These are phyloP conservation scores for Stichopus horrens DNA, from an alignment of 53 echinoderm and acorn worm species.

Conservation along the genomic window DNA sequence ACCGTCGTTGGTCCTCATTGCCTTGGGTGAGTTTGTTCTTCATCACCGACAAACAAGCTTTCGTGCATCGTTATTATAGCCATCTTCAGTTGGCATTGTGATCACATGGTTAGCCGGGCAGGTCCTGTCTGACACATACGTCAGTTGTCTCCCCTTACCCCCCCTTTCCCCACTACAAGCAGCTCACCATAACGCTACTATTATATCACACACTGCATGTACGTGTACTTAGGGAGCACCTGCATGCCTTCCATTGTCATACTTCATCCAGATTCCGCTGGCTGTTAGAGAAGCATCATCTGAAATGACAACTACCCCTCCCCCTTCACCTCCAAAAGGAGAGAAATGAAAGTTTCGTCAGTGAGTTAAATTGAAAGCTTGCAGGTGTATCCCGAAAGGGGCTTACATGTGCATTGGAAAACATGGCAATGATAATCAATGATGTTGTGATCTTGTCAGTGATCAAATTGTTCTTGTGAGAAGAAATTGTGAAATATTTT, in stretches of 20 bases:
- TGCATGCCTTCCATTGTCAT: constrained; percentile 14
- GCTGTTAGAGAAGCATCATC: background rate
- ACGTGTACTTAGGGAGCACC: constrained; percentile 18
- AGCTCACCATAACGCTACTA: background rate
- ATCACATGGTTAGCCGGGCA: too few species aligned
- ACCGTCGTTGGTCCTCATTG: background rate
- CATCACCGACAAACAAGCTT: constrained; percentile 2
- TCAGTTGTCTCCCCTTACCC: background rate
- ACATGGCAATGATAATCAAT: too few species aligned
- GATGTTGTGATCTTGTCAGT: too few species aligned
- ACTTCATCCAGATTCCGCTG: background rate
- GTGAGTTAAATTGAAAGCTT: background rate
- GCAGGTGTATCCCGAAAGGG: background rate
- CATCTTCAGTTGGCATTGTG: too few species aligned
- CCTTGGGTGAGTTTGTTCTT: background rate
- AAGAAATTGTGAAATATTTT: too few species aligned
- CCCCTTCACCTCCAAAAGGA: background rate
- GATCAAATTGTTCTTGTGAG: too few species aligned
- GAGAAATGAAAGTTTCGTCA: background rate
- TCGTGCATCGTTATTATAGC: too few species aligned
- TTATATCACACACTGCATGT: constrained; percentile 28
- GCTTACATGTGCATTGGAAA: background rate
- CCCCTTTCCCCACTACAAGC: background rate
- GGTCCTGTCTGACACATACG: too few species aligned
- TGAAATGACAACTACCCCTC: too few species aligned